Evolutionary conservation across 2,888 invertebrate species (phyloP).

Genomic region (Eulithis prunata): DNA sequence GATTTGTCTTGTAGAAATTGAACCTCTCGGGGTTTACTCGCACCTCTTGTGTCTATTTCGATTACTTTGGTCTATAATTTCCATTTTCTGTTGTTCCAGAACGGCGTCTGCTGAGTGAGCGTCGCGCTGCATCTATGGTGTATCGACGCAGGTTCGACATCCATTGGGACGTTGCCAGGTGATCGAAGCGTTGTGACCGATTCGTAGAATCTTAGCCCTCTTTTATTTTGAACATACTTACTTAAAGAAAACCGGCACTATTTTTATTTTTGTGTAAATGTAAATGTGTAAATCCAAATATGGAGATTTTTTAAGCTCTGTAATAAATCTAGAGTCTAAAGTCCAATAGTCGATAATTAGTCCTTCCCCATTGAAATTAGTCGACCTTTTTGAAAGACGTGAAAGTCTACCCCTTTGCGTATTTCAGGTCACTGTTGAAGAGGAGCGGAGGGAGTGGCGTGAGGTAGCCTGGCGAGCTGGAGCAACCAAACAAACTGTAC

Average conservation of each 20-base stretch:
- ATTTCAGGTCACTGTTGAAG: slow-evolving; percentile 81
- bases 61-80: not conserved
- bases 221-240: too few species aligned
- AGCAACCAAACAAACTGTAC: slow-evolving; percentile 47
- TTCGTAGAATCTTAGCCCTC: not conserved
- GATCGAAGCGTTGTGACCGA: slow-evolving; percentile 63
- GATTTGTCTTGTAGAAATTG: too few species aligned
- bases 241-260: too few species aligned
- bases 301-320: too few species aligned
- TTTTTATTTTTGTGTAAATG: too few species aligned
- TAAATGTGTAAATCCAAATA: too few species aligned
- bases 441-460: slow-evolving; percentile 72
- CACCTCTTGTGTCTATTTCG: too few species aligned
- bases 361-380: not conserved
- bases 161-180: slow-evolving; percentile 88
- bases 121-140: slow-evolving; percentile 79
- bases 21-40: too few species aligned
- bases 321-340: too few species aligned
- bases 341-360: too few species aligned
- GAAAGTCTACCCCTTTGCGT: slow-evolving; percentile 75
- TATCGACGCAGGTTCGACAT: slow-evolving; percentile 86
- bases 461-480: slow-evolving; percentile 75
- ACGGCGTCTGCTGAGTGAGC: slow-evolving; percentile 63
- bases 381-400: slow-evolving; percentile 66
- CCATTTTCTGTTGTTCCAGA: slow-evolving; percentile 58